Evolutionary conservation across 2,113 vertebrate species (phyloP).

Genomic region (Mesoclemmys tuberculata): DNA sequence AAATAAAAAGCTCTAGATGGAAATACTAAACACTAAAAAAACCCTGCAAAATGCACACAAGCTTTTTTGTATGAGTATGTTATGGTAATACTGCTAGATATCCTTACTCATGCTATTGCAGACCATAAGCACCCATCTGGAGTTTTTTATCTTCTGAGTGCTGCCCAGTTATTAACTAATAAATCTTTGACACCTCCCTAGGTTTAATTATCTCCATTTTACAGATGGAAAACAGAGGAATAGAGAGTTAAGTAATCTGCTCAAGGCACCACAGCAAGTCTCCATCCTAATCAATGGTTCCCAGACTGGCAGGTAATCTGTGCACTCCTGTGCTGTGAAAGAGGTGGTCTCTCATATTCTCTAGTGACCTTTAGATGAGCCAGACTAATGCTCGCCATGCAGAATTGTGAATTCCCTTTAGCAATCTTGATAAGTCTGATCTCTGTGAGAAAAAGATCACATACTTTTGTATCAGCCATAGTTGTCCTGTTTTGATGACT

Average conservation of each 20-base stretch:
- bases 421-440: background rate
- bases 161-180: background rate
- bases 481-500: background rate
- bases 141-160: background rate
- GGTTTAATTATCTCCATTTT: background rate
- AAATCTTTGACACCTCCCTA: background rate
- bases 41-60: background rate
- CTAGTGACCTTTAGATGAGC: background rate
- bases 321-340: rapidly evolving
- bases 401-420: background rate
- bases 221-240: background rate
- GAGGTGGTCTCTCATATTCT: background rate
- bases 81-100: rapidly evolving
- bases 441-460: background rate
- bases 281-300: background rate
- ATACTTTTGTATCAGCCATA: background rate
- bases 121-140: background rate
- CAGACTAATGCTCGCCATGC: background rate
- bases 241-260: background rate
- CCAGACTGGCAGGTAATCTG: rapidly evolving
- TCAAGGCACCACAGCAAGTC: background rate
- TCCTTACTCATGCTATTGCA: background rate
- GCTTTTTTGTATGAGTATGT: background rate
- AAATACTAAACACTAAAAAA: background rate
- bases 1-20: background rate